Conservation (phyloP, 92 coral and sea anemone species). For the Epizoanthus illoricatus region DNA sequence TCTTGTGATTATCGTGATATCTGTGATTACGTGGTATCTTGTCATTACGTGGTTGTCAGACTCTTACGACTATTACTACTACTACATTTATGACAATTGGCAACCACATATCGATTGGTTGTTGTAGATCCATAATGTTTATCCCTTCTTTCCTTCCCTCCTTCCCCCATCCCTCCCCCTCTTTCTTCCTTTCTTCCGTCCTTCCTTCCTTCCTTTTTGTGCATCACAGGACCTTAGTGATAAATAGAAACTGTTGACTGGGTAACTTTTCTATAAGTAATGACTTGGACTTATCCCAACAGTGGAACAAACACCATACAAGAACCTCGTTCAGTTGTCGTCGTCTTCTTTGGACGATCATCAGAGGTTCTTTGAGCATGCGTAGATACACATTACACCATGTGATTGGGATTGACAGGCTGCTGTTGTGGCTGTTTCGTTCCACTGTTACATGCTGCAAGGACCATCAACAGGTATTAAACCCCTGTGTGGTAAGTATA, state of each 20-base stretch:
- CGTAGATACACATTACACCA: slow-evolving; percentile 62
- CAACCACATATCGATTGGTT: too few species aligned
- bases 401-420: slow-evolving; percentile 48
- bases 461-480: slow-evolving; percentile 3
- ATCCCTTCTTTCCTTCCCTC: not conserved
- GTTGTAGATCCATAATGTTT: not conserved
- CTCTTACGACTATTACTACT: too few species aligned
- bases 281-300: not conserved
- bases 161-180: not conserved
- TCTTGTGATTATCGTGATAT: too few species aligned
- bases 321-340: slow-evolving; percentile 15
- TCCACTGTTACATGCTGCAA: slow-evolving; percentile 28
- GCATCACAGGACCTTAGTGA: not conserved
- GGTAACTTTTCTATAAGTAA: not conserved
- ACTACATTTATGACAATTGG: too few species aligned
- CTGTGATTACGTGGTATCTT: too few species aligned
- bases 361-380: slow-evolving; percentile 60
- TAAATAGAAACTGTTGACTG: not conserved
- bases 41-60: too few species aligned
- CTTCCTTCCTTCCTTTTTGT: not conserved
- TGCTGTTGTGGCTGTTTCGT: slow-evolving; percentile 53
- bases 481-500: too few species aligned
- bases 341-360: slow-evolving; percentile 22
- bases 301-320: not conserved
- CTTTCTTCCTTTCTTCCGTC: not conserved